These are phyloP conservation scores for Megaceryle maxima DNA, from an alignment of 2,113 vertebrate species.

Conservation along the genomic window DNA sequence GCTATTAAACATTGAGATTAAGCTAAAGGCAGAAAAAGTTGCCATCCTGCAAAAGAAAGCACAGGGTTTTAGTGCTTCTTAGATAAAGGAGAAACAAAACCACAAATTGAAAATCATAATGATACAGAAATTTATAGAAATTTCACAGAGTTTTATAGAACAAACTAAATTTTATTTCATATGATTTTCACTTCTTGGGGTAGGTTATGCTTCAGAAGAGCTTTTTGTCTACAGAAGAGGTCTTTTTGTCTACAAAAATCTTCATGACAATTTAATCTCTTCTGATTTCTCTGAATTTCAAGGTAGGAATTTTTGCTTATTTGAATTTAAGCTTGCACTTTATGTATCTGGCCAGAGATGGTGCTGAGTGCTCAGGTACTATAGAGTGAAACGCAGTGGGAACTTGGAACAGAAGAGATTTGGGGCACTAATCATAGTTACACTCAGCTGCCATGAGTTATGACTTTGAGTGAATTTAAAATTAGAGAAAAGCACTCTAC, in stretches of 20 bases:
- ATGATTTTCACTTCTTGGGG: background rate
- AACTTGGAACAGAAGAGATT: background rate
- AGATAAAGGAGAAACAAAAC: background rate
- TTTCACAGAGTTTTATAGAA: background rate
- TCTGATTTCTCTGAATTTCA: background rate
- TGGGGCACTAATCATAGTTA: background rate
- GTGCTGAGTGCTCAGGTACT: conserved; percentile 54
- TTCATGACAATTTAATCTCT: background rate
- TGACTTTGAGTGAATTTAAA: background rate
- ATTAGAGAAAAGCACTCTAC: background rate
- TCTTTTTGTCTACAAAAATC: background rate
- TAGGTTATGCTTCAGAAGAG: background rate
- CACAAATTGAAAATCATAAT: background rate
- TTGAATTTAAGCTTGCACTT: conserved; percentile 41
- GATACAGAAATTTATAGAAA: background rate
- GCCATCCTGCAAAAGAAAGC: background rate
- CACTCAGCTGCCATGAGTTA: background rate
- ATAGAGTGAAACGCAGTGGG: background rate
- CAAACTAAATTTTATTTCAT: background rate
- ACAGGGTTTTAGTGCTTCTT: background rate
- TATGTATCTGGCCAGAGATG: conserved; percentile 52
- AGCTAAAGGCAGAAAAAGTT: background rate
- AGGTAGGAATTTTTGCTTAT: background rate
- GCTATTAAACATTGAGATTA: background rate
- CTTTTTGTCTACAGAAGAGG: background rate